Conservation (phyloP, 2,797 vertebrate species). For the Pipistrellus nathusii region DNA sequence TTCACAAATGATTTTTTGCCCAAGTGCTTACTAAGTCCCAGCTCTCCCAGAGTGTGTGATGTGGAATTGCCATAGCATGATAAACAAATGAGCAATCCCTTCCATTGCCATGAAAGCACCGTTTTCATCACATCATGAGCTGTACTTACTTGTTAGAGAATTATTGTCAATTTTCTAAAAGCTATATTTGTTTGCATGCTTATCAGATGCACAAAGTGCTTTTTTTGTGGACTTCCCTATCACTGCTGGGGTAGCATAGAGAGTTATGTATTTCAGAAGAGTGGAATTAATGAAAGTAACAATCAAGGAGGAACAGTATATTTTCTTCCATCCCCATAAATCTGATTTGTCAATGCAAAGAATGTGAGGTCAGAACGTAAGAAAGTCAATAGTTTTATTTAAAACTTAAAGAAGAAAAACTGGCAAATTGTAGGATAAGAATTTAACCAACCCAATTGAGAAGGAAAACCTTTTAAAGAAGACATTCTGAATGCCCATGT, state of each 20-base stretch:
- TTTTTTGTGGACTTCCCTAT: slow-evolving; percentile 65
- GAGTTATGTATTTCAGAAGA: slow-evolving; percentile 16
- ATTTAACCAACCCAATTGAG: neutral
- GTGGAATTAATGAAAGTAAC: neutral
- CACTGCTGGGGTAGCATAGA: neutral
- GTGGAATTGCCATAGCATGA: neutral
- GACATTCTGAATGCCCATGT: slow-evolving; percentile 45
- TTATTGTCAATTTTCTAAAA: neutral
- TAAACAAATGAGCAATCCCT: neutral
- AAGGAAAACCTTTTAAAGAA: slow-evolving; percentile 60
- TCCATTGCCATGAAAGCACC: neutral
- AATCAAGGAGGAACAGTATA: slow-evolving; percentile 24
- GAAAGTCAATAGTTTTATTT: slow-evolving; percentile 46
- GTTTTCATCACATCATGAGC: neutral
- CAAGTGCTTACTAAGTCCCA: slow-evolving; percentile 62
- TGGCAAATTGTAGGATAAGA: neutral
- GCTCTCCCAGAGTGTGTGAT: neutral
- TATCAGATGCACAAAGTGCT: slow-evolving; percentile 56
- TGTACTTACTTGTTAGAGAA: neutral
- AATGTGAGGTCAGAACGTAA: slow-evolving; percentile 53
- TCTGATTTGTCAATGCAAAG: slow-evolving; percentile 61
- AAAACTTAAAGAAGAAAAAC: slow-evolving; percentile 53
- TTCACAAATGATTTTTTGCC: slow-evolving; percentile 53
- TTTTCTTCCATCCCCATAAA: slow-evolving; percentile 58
- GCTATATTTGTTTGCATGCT: slow-evolving; percentile 42